Base-by-base conservation (phyloP, 2,888 invertebrate genomes). In the Bursaphelenchus okinawaensis region DNA sequence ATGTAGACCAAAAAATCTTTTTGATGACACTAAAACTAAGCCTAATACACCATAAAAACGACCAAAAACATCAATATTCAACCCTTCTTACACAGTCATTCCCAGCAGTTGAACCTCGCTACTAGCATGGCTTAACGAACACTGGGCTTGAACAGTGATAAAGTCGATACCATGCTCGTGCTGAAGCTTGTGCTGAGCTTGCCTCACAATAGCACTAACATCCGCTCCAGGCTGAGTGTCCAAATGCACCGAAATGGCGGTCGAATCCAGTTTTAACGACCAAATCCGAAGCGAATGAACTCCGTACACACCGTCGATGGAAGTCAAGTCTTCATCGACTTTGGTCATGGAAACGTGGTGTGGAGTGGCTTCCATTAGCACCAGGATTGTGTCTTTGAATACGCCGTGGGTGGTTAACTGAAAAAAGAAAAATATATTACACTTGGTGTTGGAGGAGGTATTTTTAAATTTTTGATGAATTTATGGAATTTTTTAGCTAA, bases 211-310 rank as follows among this genome's bases (percentile, higher is more conserved):
- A 12, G 22, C 27, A 20, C 57, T 68, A 19, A 70, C 66, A 24
- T 69, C 70, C 20, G 73, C 61, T 12, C 56, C 57, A 9, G 24
- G 29, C 22, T 58, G 54, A 7, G 63, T 62, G 59, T 92, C 96
- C 68, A 98, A 87, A 86, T 98, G 96, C n/a, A 93, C 94, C n/a
- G 94, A 90, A 69, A 96, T 86, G 20, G 96, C 95, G 22, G 91
- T 90, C 87, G 94, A 95, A 86, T 94, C 93, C 80, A 94, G 87
- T 70, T 93, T 95, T 24, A 98, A 87, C 23, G 94, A 93, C 96
- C 96, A 98, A 90, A 77, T 95, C 8, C 73, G 88, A 76, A 98
- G 87, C 86, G 95, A 94, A 85, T 98, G 96, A 0, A 96, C 90
- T 77, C 91, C 89, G 67, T 90, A 87, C 29, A 98, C 95, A 26